Percentiles rank a stretch among this genome's conserved stretches.
phyloP scores from a whole-genome alignment of 2,888 invertebrate species.

The Monoplex corrugatus region DNA sequence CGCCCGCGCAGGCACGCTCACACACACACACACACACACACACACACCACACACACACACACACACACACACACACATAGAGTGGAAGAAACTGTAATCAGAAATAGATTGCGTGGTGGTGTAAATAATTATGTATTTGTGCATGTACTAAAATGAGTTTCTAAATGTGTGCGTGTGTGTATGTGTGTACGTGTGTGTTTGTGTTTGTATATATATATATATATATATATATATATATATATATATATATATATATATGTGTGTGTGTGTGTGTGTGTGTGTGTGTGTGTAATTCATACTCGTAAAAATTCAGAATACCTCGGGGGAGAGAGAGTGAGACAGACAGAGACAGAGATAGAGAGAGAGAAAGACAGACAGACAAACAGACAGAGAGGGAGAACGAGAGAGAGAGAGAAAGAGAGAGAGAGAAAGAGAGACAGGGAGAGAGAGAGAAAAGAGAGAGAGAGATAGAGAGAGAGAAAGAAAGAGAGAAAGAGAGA shows the following conservation, averaged over 20 bases:
- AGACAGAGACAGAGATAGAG: slow-evolving; percentile 28
- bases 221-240: too few relatives aligned
- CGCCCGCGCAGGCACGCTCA: too few relatives aligned
- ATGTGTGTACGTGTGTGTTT: neutral
- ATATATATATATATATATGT: too few relatives aligned
- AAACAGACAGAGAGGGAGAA: neutral
- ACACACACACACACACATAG: neutral
- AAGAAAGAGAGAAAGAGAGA: neutral
- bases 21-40: too few relatives aligned
- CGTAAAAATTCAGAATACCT: neutral
- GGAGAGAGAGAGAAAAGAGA: neutral
- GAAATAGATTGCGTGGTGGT: too few relatives aligned
- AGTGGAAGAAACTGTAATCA: too few relatives aligned
- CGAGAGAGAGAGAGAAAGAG: neutral
- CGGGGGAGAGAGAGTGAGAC: neutral
- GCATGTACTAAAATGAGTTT: too few relatives aligned
- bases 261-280: neutral
- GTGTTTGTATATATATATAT: too few relatives aligned
- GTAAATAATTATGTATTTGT: too few relatives aligned
- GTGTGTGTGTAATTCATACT: neutral
- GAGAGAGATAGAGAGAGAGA: slow-evolving; percentile 19
- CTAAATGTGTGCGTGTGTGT: neutral
- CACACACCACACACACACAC: neutral
- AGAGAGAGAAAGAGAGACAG: neutral
- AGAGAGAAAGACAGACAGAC: slow-evolving; percentile 18